Evolutionary conservation across 1,140 invertebrate genomes (phyloP), one percentile per base, ranked within the genome.

Genomic region (Trichogramma pretiosum): DNA sequence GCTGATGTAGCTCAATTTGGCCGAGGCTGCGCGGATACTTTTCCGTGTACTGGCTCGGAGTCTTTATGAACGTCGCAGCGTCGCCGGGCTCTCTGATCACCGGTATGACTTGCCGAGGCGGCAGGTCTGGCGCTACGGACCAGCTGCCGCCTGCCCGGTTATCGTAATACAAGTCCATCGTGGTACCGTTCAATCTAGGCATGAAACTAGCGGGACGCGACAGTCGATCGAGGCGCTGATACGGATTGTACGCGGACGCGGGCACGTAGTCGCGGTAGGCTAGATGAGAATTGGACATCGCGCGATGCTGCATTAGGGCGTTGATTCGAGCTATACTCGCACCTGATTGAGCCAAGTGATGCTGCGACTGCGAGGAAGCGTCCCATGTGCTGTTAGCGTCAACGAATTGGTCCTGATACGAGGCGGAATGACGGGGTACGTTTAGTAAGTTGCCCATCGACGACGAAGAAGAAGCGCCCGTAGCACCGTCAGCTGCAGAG

Each of bases 381-480:
- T n/a, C n/a, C n/a, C 24, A 57, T 48, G 42, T 55, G 45, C 57
- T 56, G 47, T n/a, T n/a, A n/a, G n/a, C n/a, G 48, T 64, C 59
- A 54, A 58, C 58, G 56, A 58, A 60, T 33, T 56, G 58, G 54
- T 57, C 57, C 49, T 60, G 58, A 58, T 63, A 62, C 53, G 58
- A 60, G 21, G 53, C 48, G 14, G 49, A 35, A 41, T 65, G 65
- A 43, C 63, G 65, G 41, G 67, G 64, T 35, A 64, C 59, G 33
- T 58, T 59, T 54, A 70, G 56, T 33, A 72, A 57, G 56, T 72
- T 69, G 53, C 68, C 68, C 67, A 70, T 64, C 36, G 70, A 71
- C 40, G 67, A 62, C 22, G 70, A 71, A 18, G 67, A 64, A 8
- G 68, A 61, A n/a, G n/a, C n/a, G n/a, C n/a, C n/a, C n/a, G n/a